Conservation (phyloP, 1,140 invertebrate species). For the Pseudomyrmex gracilis region DNA sequence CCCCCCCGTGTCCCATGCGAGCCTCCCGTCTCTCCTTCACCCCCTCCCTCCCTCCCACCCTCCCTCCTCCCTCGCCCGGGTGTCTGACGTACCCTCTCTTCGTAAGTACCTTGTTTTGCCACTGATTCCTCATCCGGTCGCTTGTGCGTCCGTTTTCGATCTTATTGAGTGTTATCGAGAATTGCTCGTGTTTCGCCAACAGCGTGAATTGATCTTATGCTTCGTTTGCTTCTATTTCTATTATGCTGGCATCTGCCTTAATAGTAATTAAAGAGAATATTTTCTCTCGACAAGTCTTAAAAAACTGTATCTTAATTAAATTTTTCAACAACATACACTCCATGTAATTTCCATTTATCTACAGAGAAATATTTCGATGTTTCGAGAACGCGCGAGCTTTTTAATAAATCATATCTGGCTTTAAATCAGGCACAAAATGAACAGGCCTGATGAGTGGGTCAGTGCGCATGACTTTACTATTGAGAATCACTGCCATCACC, state of each 20-base stretch:
- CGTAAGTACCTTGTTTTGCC: conserved; percentile 54
- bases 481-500: conserved; percentile 18
- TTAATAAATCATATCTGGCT: background rate
- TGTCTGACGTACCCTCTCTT: conserved; percentile 52
- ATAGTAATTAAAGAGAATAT: background rate
- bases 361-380: background rate
- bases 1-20: background rate
- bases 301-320: background rate
- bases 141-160: conserved; percentile 77
- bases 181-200: background rate
- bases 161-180: conserved; percentile 46
- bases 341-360: background rate
- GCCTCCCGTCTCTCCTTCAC: background rate
- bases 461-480: background rate
- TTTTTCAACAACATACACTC: too few species aligned
- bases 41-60: background rate
- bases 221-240: conserved; percentile 5
- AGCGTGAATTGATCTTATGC: conserved; percentile 6
- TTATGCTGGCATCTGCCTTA: too few species aligned
- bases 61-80: background rate
- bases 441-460: background rate
- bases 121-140: conserved; percentile 59
- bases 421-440: background rate
- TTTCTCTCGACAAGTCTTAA: background rate
- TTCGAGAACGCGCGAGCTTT: background rate